These are phyloP conservation scores for Dorcus parallelipipedus DNA, from an alignment of 2,888 invertebrate species.

Conservation along the genomic window DNA sequence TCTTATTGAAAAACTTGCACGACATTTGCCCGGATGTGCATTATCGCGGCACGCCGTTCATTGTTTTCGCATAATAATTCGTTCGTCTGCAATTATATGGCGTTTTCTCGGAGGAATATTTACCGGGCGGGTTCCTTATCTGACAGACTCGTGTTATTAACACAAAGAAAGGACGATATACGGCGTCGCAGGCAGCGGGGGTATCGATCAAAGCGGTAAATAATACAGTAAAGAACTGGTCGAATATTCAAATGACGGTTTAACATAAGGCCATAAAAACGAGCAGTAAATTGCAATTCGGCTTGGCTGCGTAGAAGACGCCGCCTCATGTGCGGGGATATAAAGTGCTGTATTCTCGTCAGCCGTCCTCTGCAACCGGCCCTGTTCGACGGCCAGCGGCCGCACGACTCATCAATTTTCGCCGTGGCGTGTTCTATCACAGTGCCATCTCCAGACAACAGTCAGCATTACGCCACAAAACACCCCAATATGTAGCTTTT, in stretches of 20 bases:
- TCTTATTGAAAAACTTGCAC: constrained; percentile 6
- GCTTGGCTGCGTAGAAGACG: constrained; percentile 25
- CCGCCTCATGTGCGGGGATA: not conserved
- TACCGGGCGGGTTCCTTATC: too few species aligned
- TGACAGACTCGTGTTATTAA: too few species aligned
- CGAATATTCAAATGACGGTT: constrained; percentile 21
- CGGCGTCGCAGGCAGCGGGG: not conserved
- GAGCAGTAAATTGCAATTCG: constrained; percentile 40
- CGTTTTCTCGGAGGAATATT: too few species aligned
- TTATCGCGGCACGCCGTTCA: not conserved
- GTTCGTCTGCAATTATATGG: too few species aligned
- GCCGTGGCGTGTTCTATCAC: constrained; percentile 50
- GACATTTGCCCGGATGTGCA: not conserved
- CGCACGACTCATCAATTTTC: constrained; percentile 45
- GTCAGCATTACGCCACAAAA: constrained; percentile 51
- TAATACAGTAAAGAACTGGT: constrained; percentile 23
- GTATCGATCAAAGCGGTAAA: constrained; percentile 19
- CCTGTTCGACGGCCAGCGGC: constrained; percentile 16
- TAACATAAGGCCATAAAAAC: constrained; percentile 24
- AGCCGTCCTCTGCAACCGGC: constrained; percentile 9
- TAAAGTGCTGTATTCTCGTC: too few species aligned
- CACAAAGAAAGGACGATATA: too few species aligned
- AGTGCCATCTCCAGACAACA: constrained; percentile 52
- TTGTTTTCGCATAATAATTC: too few species aligned
- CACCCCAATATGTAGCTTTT: constrained; percentile 51